These are phyloP conservation scores for Coecobrya sp. DNA, from an alignment of 2,888 invertebrate genomes.

Conservation along the genomic window DNA sequence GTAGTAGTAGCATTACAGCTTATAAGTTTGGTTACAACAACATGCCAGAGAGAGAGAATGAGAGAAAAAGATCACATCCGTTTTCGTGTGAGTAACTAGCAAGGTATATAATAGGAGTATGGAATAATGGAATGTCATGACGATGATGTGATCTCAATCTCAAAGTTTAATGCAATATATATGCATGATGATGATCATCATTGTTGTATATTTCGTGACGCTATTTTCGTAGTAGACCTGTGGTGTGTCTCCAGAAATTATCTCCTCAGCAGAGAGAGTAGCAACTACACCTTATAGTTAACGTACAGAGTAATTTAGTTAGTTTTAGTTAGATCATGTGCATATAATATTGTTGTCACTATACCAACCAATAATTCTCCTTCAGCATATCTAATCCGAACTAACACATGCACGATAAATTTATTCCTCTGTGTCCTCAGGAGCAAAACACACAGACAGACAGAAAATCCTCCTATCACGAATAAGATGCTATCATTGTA, in stretches of 20 bases:
- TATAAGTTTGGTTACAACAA: too few species aligned
- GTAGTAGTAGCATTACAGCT: neutral
- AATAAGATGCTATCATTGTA: conserved; percentile 2
- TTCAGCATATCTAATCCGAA: conserved; percentile 58
- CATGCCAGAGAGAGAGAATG: too few species aligned
- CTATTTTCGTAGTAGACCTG: neutral
- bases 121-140: neutral
- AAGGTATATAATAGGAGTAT: too few species aligned
- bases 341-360: neutral
- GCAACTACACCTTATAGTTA: too few species aligned
- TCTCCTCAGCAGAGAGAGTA: conserved; percentile 12
- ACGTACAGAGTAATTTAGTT: too few species aligned
- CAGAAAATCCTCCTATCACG: neutral
- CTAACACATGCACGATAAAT: neutral
- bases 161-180: neutral
- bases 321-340: too few species aligned
- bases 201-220: neutral
- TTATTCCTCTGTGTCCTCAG: neutral
- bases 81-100: conserved; percentile 52
- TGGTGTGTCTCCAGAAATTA: conserved; percentile 29
- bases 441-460: neutral
- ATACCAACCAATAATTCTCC: conserved; percentile 24
- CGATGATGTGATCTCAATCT: conserved; percentile 54
- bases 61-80: conserved; percentile 70
- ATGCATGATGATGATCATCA: too few species aligned